Base-by-base conservation (phyloP, 2,888 invertebrate genomes). In the Sturmia bella region DNA sequence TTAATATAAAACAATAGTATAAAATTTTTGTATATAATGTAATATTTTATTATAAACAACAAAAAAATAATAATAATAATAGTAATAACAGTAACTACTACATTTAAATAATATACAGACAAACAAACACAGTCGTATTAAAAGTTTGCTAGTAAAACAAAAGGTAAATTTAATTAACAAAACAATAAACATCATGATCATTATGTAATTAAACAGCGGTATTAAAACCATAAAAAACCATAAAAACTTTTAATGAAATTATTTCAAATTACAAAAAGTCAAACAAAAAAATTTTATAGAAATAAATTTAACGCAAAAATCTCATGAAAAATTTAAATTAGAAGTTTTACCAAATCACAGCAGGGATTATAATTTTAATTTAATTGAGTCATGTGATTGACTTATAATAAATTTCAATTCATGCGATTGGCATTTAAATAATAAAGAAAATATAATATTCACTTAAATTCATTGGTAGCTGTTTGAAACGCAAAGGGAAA, bases 21-120 rank as follows among this genome's bases (percentile, higher is more conserved):
- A 39, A 64, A 63, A 61, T 72, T 83, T 80, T 80, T 83, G 83
- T 83, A 80, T 32, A 83, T 83, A 83, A 72, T 83, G 83, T 83
- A 80, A 83, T 76, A 83, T 80, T 81, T 77, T 73, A 83, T 80
- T 74, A 32, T 32, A 32, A 32, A 32, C 3, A 78, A 72, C 27
- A 56, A 50, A 45, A 73, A 27, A 39, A 21, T 39, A 78, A 54
- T 24, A 37, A 15, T 11, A 41, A 48, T 45, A n/a, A 64, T n/a
- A 43, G 63, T 50, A 69, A 72, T 19, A 61, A 70, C 48, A 64
- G 39, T 50, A 41, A 66, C 50, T 78, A 63, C 43, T 68, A 32
- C 32, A 52, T 61, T 43, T 52, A 52, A 66, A 80, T 32, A 74
- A 57, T 41, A 63, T 37, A 64, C 19, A 64, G 45, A 61, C 48